Percentiles rank a stretch among this genome's conserved stretches.
Conservation (phyloP, 2,113 vertebrate genomes). For the Saguinus imperator region DNA sequence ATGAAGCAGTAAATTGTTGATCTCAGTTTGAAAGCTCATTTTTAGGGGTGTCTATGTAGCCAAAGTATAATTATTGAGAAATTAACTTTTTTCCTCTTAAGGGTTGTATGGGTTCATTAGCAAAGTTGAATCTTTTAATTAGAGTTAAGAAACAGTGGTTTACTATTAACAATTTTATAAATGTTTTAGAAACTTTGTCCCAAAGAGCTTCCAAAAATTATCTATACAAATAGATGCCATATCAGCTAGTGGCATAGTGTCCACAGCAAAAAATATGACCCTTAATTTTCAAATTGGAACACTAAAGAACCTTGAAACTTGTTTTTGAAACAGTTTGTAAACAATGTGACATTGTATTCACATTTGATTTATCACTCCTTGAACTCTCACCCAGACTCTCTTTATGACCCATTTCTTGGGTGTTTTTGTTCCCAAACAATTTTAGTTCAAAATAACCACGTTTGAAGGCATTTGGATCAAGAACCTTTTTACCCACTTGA, state of each 20-base stretch:
- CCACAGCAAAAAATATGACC: background rate
- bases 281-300: conserved; percentile 41
- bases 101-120: background rate
- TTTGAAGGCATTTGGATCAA: background rate
- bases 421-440: conserved; percentile 28
- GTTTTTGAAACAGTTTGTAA: conserved; percentile 57
- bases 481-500: conserved; percentile 36
- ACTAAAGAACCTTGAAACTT: conserved; percentile 43
- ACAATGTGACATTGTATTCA: background rate
- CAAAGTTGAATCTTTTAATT: background rate
- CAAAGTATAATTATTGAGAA: background rate
- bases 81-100: background rate
- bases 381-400: background rate
- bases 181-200: background rate
- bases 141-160: background rate
- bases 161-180: conserved; percentile 6
- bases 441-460: background rate
- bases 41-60: background rate
- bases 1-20: background rate
- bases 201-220: background rate
- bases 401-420: background rate
- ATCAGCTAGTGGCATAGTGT: background rate
- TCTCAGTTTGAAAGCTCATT: background rate
- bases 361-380: background rate
- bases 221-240: background rate